phyloP scores from a whole-genome alignment of 1,140 invertebrate genomes.

The Phymorhynchus buccinoides region DNA sequence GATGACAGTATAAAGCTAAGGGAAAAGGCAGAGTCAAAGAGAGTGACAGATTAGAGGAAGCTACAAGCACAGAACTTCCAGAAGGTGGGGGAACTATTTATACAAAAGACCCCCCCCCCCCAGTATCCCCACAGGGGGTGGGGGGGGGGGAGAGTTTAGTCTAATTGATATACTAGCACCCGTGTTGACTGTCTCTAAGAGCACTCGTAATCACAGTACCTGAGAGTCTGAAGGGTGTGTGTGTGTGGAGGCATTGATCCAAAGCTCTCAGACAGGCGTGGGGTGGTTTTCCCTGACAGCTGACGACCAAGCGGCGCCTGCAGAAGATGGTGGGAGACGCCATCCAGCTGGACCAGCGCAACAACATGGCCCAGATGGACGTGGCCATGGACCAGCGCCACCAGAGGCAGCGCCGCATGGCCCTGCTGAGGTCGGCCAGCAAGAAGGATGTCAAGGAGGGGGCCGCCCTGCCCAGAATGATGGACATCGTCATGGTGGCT shows the following conservation, averaged over 20 bases:
- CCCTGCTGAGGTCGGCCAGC: background rate
- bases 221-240: background rate
- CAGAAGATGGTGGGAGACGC: slow-evolving; percentile 40
- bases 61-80: too few relatives aligned
- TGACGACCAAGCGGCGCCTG: slow-evolving; percentile 31
- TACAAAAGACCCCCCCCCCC: too few relatives aligned
- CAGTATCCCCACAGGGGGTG: too few relatives aligned
- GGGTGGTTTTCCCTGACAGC: too few relatives aligned
- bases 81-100: too few relatives aligned
- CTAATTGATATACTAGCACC: too few relatives aligned
- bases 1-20: too few relatives aligned
- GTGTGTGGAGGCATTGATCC: background rate
- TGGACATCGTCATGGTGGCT: background rate
- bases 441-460: slow-evolving; percentile 7
- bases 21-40: too few relatives aligned
- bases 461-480: background rate
- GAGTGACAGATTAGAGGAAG: too few relatives aligned
- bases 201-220: background rate
- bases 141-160: too few relatives aligned
- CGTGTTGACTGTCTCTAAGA: background rate
- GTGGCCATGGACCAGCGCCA: background rate
- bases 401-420: background rate
- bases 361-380: slow-evolving; percentile 4
- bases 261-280: background rate
- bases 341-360: slow-evolving; percentile 31